phyloP scores from a whole-genome alignment of 2,888 invertebrate species.

The Pachydiplax longipennis region DNA sequence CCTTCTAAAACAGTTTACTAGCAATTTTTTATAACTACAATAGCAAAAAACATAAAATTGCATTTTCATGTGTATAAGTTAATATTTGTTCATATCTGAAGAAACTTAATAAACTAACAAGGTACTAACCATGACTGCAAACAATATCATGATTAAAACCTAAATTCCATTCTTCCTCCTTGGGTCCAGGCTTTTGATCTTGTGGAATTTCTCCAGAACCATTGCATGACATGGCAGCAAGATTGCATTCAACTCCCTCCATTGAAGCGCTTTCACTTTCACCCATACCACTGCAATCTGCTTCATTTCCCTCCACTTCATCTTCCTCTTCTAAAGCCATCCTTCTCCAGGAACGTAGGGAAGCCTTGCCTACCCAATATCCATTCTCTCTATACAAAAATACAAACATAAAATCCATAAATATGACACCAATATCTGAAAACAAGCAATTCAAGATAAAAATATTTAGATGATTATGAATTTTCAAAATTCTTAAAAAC shows the following conservation, averaged over 20 bases:
- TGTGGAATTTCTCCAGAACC: background rate
- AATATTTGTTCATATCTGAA: no score
- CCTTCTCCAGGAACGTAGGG: conserved; percentile 64
- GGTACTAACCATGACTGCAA: conserved; percentile 62
- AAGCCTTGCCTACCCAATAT: conserved; percentile 65
- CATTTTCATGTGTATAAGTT: no score
- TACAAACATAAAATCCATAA: background rate
- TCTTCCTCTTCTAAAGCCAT: conserved; percentile 58
- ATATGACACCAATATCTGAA: background rate
- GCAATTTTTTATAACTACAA: no score
- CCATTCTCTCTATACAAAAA: conserved; percentile 52
- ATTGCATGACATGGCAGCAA: conserved; percentile 51
- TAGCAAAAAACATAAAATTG: no score
- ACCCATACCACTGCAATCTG: conserved; percentile 40
- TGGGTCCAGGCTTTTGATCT: conserved; percentile 54
- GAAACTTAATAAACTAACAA: no score
- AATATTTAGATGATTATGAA: background rate
- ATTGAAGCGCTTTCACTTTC: conserved; percentile 12
- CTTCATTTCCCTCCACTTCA: conserved; percentile 52
- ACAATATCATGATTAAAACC: conserved; percentile 66
- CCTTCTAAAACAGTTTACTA: no score
- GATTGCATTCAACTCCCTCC: conserved; percentile 48
- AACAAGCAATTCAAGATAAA: background rate
- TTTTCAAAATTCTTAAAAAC: background rate
- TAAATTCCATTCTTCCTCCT: conserved; percentile 56